phyloP scores from a whole-genome alignment of 2,888 invertebrate species.

The Cryptocephalus primarius region DNA sequence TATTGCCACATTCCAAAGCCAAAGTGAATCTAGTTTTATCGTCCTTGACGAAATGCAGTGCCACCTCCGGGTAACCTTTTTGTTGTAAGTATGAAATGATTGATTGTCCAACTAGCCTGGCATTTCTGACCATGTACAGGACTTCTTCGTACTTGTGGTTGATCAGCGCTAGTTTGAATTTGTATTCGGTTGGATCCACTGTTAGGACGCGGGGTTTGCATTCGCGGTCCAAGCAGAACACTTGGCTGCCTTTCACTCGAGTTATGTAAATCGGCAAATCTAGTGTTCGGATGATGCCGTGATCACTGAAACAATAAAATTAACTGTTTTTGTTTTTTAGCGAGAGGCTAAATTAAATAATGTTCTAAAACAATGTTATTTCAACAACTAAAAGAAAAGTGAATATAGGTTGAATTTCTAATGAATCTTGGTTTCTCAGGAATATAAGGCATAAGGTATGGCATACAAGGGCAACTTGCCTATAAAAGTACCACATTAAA shows the following conservation, averaged over 20 bases:
- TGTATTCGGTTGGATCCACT: slow-evolving; percentile 96
- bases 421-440: neutral
- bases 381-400: neutral
- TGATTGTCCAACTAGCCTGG: slow-evolving; percentile 95
- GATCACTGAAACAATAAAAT: slow-evolving; percentile 53
- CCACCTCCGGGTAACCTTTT: slow-evolving; percentile 98
- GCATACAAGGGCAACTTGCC: too few species aligned
- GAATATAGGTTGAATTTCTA: slow-evolving; percentile 1
- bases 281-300: slow-evolving; percentile 95
- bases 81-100: slow-evolving; percentile 98
- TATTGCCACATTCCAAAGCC: slow-evolving; percentile 96
- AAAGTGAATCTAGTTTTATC: slow-evolving; percentile 92
- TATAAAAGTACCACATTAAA: too few species aligned
- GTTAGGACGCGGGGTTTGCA: slow-evolving; percentile 80
- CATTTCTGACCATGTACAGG: slow-evolving; percentile 87
- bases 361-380: too few species aligned
- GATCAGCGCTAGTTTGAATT: slow-evolving; percentile 93
- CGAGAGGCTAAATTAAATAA: too few species aligned
- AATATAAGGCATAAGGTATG: too few species aligned
- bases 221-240: slow-evolving; percentile 91
- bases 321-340: neutral
- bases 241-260: slow-evolving; percentile 77
- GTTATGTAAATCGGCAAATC: slow-evolving; percentile 97
- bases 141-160: slow-evolving; percentile 94
- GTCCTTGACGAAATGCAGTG: slow-evolving; percentile 99